These are phyloP conservation scores for Stomatorhinus walkeri DNA, from an alignment of 2,797 vertebrate species.

Conservation along the genomic window DNA sequence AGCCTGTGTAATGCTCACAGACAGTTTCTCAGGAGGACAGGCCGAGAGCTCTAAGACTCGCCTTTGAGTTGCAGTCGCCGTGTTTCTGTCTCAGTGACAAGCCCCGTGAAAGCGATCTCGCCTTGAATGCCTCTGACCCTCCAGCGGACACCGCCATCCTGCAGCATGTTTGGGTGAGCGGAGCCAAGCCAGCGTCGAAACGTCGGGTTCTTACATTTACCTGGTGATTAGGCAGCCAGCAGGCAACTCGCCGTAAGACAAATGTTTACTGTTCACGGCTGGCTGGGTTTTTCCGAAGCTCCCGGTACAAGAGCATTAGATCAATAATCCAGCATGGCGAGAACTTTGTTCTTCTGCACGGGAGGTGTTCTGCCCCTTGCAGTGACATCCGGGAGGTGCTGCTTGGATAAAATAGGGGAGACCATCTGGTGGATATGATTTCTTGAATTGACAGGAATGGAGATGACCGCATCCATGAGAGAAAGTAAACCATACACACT, in stretches of 20 bases:
- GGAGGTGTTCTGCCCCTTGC: neutral
- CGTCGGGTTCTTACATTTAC: neutral
- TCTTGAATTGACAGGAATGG: neutral
- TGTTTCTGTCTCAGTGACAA: neutral
- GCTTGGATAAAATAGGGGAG: neutral
- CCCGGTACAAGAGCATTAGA: neutral
- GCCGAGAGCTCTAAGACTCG: neutral
- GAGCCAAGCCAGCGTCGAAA: neutral
- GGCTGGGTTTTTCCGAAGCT: neutral
- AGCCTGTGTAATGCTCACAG: neutral
- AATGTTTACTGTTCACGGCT: neutral
- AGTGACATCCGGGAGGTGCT: neutral
- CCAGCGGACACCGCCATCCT: neutral
- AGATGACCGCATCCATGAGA: neutral
- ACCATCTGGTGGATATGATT: neutral
- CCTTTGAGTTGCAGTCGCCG: neutral
- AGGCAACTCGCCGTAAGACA: neutral
- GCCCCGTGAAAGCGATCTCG: neutral
- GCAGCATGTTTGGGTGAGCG: neutral
- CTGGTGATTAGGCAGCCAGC: neutral
- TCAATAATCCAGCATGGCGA: neutral
- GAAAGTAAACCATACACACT: neutral
- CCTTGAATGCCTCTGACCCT: neutral
- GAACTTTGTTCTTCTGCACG: neutral
- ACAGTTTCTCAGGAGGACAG: neutral